phyloP scores from a whole-genome alignment of 2,113 vertebrate species.

The Platanista minor region DNA sequence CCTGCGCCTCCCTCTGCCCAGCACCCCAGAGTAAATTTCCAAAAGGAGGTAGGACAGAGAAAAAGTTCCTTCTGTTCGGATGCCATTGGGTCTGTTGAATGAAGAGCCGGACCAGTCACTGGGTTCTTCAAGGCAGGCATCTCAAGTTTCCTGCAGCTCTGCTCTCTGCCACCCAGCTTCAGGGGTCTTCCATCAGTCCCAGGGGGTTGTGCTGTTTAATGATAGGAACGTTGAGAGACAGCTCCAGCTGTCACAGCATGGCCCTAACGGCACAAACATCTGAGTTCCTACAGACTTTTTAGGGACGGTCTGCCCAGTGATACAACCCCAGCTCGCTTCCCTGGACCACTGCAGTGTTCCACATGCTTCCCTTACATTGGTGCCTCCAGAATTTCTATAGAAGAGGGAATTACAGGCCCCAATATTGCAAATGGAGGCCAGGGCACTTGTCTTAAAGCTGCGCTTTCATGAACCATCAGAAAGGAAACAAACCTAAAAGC shows the following conservation, averaged over 20 bases:
- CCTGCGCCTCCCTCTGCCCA: neutral
- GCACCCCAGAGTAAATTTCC: neutral
- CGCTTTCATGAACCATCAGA: neutral
- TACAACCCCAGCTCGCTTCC: no score
- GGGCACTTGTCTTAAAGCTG: neutral
- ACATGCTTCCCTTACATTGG: neutral
- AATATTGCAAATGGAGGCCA: neutral
- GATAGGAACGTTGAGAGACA: neutral
- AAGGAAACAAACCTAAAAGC: neutral
- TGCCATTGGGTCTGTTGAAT: constrained; percentile 52
- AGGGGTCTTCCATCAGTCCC: neutral
- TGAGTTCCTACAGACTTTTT: neutral
- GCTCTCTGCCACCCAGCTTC: neutral
- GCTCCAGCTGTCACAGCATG: neutral
- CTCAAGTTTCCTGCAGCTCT: neutral
- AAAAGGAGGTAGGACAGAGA: neutral
- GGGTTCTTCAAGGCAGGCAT: constrained; percentile 57
- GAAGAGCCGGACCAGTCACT: neutral
- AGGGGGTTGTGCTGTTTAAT: neutral
- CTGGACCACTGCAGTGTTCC: neutral
- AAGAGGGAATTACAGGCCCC: neutral
- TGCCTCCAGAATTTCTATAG: neutral
- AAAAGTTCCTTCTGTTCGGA: constrained; percentile 34
- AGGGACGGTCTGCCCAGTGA: neutral
- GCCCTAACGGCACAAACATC: neutral